Evolutionary conservation across 2,888 invertebrate genomes (phyloP).

Genomic region (Pogonocherus hispidulus): DNA sequence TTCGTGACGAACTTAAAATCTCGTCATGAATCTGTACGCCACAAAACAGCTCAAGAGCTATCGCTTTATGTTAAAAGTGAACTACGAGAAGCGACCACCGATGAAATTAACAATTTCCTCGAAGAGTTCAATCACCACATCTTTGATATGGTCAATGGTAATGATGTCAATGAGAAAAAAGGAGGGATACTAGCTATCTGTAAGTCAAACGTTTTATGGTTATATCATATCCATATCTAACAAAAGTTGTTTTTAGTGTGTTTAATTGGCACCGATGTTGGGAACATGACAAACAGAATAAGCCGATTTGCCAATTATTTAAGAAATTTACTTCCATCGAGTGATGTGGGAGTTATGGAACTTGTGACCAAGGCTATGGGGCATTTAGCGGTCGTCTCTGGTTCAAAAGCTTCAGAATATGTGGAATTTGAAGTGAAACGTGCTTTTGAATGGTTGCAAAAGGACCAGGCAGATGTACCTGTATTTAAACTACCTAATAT

Average conservation of each 20-base stretch:
- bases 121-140: conserved; percentile 97
- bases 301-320: conserved; percentile 94
- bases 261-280: conserved; percentile 92
- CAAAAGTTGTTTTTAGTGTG: conserved; percentile 76
- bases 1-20: conserved; percentile 92
- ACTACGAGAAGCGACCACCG: conserved; percentile 88
- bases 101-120: conserved; percentile 91
- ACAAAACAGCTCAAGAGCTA: conserved; percentile 90
- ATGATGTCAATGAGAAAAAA: conserved; percentile 94
- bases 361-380: conserved; percentile 96
- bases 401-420: conserved; percentile 95
- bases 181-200: conserved; percentile 95
- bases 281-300: conserved; percentile 90
- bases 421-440: conserved; percentile 98
- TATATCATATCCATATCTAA: not conserved
- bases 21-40: conserved; percentile 86
- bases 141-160: conserved; percentile 95
- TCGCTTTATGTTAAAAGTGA: conserved; percentile 93
- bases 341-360: conserved; percentile 95
- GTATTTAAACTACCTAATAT: no score
- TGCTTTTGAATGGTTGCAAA: conserved; percentile 95
- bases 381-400: conserved; percentile 90
- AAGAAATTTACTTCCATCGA: conserved; percentile 89
- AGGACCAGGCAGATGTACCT: conserved; percentile 90
- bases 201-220: conserved; percentile 60